Evolutionary conservation across 2,888 invertebrate species (phyloP).

Genomic region (Cephus spinipes): DNA sequence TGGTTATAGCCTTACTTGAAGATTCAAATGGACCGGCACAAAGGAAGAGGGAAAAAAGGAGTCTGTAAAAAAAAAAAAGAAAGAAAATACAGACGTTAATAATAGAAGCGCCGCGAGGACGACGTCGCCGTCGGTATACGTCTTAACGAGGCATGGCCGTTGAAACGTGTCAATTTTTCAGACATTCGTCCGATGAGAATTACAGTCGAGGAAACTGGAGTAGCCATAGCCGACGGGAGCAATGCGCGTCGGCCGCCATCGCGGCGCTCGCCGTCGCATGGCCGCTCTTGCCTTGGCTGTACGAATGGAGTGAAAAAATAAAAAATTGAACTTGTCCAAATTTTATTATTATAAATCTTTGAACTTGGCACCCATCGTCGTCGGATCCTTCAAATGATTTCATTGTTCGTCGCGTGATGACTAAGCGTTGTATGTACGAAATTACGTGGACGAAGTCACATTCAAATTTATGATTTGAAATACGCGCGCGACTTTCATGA

Average conservation of each 20-base stretch:
- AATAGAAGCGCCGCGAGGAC: neutral
- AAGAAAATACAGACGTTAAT: neutral
- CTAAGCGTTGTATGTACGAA: neutral
- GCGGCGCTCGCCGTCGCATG: slow-evolving; percentile 14
- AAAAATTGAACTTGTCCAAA: neutral
- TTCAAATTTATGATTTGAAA: neutral
- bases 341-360: neutral
- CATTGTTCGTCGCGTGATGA: neutral
- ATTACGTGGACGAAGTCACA: neutral
- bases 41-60: neutral
- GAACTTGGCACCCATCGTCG: neutral
- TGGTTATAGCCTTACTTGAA: slow-evolving; percentile 44
- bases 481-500: neutral
- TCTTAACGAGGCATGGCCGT: slow-evolving; percentile 60
- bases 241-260: slow-evolving; percentile 21
- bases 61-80: neutral
- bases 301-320: neutral
- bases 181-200: slow-evolving; percentile 14
- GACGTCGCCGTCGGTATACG: slow-evolving; percentile 24
- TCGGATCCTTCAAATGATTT: neutral
- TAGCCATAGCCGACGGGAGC: slow-evolving; percentile 32
- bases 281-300: neutral
- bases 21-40: neutral
- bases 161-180: slow-evolving; percentile 61
- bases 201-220: slow-evolving; percentile 5